Conservation (phyloP, 2,113 vertebrate species). For the Menidia beryllina region DNA sequence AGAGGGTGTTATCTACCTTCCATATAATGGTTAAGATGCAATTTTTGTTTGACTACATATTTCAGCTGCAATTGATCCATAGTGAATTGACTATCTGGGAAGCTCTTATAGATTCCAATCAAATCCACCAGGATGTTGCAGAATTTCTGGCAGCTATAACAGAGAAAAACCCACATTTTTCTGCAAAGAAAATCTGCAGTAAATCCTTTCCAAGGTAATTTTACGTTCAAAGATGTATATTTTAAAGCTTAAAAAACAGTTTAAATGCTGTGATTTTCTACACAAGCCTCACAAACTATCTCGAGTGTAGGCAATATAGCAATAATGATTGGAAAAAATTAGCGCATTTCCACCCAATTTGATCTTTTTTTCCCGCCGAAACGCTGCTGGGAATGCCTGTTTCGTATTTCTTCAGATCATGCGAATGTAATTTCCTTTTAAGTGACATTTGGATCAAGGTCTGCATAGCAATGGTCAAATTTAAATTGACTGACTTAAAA, state of each 20-base stretch:
- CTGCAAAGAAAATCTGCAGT: too few species aligned
- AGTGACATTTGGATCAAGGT: conserved; percentile 19
- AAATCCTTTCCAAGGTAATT: background rate
- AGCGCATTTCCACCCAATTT: background rate
- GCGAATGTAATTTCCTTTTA: background rate
- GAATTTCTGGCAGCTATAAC: background rate
- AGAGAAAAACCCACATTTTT: background rate
- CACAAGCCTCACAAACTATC: background rate
- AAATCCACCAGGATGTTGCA: background rate
- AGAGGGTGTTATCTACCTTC: background rate
- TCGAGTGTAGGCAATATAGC: background rate
- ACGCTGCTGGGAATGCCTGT: conserved; percentile 4
- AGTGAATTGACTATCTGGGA: background rate
- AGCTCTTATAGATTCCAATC: background rate
- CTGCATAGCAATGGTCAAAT: conserved; percentile 18
- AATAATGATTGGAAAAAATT: background rate
- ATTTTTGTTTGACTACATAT: conserved; percentile 25
- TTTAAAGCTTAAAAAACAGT: background rate
- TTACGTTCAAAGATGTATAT: background rate
- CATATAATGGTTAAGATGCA: conserved; percentile 13
- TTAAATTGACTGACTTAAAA: conserved; percentile 16
- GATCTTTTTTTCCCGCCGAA: background rate
- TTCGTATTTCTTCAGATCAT: conserved; percentile 14
- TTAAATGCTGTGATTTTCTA: background rate
- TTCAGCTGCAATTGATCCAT: conserved; percentile 2